Evolutionary conservation across 2,888 invertebrate genomes (phyloP).

Genomic region (Trissoscelio sp.): DNA sequence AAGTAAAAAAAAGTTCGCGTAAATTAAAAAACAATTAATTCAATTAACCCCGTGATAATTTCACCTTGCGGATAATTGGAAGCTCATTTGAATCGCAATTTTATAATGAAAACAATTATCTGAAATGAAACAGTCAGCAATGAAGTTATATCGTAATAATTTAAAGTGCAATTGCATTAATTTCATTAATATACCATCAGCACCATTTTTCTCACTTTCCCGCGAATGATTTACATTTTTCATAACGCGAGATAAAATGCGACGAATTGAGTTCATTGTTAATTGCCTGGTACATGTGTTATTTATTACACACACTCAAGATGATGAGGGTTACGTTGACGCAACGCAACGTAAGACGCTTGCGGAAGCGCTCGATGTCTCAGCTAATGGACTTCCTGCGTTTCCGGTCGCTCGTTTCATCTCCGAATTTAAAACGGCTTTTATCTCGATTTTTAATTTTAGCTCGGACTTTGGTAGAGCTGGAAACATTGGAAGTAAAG

Average conservation of each 20-base stretch:
- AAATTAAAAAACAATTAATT: no score
- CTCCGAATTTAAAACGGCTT: background rate
- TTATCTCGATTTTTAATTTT: no score
- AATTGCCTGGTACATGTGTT: conserved; percentile 21
- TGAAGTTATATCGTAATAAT: background rate
- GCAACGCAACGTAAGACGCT: conserved; percentile 30
- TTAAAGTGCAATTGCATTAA: background rate
- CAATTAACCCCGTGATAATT: no score
- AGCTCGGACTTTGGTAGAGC: no score
- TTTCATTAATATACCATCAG: background rate
- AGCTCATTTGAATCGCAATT: background rate
- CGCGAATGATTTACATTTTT: background rate
- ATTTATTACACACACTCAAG: conserved; percentile 15
- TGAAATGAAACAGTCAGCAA: background rate
- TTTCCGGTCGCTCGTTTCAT: conserved; percentile 30
- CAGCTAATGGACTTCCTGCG: conserved; percentile 48
- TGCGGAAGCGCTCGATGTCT: conserved; percentile 40
- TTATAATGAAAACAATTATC: background rate
- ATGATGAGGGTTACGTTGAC: conserved; percentile 49
- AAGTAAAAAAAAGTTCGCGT: no score
- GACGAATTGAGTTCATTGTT: conserved; percentile 29
- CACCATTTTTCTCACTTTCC: conserved; percentile 5
- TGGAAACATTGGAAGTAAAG: no score
- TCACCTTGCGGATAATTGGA: no score
- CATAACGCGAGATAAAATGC: conserved; percentile 15